Evolutionary conservation across 2,888 invertebrate species (phyloP).

Genomic region (Pyrgus malvae): DNA sequence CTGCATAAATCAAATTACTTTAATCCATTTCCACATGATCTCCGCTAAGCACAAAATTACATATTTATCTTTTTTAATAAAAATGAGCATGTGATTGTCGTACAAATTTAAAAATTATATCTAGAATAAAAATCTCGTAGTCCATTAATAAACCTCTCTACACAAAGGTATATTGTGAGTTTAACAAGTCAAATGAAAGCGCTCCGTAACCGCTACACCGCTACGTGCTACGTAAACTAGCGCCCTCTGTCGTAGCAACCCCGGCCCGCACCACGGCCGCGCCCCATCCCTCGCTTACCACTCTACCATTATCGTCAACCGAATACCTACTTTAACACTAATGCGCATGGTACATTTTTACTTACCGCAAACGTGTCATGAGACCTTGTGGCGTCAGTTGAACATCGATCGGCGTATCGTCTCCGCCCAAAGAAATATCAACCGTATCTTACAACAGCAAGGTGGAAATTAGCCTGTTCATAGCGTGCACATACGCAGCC

Average conservation of each 20-base stretch:
- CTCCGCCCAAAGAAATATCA: constrained; percentile 20
- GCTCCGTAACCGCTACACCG: constrained; percentile 51
- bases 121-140: background rate
- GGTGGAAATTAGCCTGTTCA: constrained; percentile 42
- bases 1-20: too few relatives aligned
- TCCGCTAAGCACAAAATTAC: too few relatives aligned
- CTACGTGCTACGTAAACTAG: constrained; percentile 46
- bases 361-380: constrained; percentile 38
- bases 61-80: too few relatives aligned
- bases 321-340: constrained; percentile 43
- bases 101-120: too few relatives aligned
- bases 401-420: constrained; percentile 45
- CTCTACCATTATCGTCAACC: constrained; percentile 32
- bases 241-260: constrained; percentile 63
- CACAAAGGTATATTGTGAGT: background rate
- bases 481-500: constrained; percentile 71
- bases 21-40: too few relatives aligned
- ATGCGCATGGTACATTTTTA: constrained; percentile 41
- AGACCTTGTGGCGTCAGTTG: constrained; percentile 45
- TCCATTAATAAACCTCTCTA: background rate
- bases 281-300: constrained; percentile 61
- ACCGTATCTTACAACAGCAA: constrained; percentile 43
- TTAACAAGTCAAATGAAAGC: constrained; percentile 47
- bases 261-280: constrained; percentile 60
- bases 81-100: too few relatives aligned